phyloP scores from a whole-genome alignment of 2,888 invertebrate genomes.

The Cataglyphis altisquamis region DNA sequence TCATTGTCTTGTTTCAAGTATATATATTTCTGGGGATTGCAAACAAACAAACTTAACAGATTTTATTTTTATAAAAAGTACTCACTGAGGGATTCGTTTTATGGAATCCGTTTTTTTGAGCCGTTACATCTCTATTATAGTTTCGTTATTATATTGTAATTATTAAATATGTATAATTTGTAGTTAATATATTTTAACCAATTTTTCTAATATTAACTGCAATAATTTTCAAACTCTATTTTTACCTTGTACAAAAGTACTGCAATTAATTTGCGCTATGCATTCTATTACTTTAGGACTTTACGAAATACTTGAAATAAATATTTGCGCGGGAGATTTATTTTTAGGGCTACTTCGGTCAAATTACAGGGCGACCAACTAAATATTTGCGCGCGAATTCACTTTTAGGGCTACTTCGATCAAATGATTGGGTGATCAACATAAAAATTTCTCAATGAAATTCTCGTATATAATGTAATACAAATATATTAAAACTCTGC shows the following conservation, averaged over 20 bases:
- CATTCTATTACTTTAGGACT: too few species aligned
- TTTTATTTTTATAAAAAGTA: background rate
- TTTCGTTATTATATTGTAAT: background rate
- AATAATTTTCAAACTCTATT: background rate
- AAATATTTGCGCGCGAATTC: too few species aligned
- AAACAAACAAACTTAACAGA: background rate
- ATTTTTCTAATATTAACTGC: background rate
- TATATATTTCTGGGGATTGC: background rate
- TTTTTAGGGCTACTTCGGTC: too few species aligned
- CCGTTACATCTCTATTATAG: background rate
- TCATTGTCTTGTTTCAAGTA: too few species aligned
- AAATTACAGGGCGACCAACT: too few species aligned
- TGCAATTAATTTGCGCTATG: background rate
- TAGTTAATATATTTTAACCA: background rate
- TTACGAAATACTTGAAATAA: too few species aligned
- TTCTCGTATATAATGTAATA: too few species aligned
- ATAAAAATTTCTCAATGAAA: too few species aligned
- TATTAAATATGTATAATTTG: background rate
- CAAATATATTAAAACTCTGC: too few species aligned
- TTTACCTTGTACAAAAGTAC: background rate
- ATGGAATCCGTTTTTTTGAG: background rate
- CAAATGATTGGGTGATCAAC: too few species aligned
- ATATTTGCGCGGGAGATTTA: too few species aligned
- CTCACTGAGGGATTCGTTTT: background rate
- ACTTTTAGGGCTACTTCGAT: too few species aligned